These are phyloP conservation scores for Hippoglossus stenolepis DNA, from an alignment of 2,113 vertebrate species.

Conservation along the genomic window DNA sequence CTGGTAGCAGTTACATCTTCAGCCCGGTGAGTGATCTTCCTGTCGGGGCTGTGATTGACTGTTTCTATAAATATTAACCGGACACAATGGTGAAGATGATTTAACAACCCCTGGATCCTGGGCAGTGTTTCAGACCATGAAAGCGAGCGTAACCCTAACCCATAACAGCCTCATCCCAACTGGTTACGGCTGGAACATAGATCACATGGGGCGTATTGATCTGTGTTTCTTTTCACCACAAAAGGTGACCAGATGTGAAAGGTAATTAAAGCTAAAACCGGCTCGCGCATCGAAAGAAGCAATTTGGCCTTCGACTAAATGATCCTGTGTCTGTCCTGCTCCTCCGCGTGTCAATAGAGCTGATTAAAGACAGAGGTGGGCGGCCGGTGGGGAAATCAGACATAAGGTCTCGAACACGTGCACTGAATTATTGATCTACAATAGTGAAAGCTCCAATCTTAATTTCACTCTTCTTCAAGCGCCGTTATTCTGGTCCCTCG, in stretches of 20 bases:
- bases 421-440: conserved; percentile 48
- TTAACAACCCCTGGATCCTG: not conserved
- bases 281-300: not conserved
- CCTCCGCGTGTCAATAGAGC: conserved; percentile 20
- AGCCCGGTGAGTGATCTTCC: not conserved
- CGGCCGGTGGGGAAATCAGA: conserved; percentile 45
- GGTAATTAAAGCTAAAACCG: conserved; percentile 7
- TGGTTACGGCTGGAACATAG: not conserved
- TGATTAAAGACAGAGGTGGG: conserved; percentile 26
- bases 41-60: not conserved
- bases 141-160: no score
- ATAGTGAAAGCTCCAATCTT: not conserved
- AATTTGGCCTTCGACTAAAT: conserved; percentile 1
- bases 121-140: not conserved
- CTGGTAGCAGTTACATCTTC: not conserved
- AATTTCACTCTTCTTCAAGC: not conserved
- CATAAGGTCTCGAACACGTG: conserved; percentile 13
- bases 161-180: not conserved
- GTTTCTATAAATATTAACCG: not conserved
- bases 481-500: not conserved
- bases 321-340: not conserved
- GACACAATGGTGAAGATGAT: not conserved
- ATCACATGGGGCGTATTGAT: conserved; percentile 19
- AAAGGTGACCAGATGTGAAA: conserved; percentile 18
- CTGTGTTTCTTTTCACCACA: not conserved